Conservation (phyloP, 2,888 invertebrate genomes). For the Mesorhabditis sp. region DNA sequence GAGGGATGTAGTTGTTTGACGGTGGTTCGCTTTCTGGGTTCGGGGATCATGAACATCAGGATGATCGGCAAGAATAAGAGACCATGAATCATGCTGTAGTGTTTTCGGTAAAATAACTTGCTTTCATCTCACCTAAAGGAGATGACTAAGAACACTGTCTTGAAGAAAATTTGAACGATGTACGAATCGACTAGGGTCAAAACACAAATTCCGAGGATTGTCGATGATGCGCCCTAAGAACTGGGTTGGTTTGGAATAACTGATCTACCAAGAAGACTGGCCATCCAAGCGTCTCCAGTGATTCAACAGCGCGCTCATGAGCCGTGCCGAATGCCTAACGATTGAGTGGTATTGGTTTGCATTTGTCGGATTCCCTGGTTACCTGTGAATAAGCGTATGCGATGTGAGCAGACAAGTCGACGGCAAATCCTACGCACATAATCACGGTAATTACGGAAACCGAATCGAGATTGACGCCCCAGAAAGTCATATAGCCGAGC, state of each 20-base stretch:
- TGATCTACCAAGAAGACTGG: slow-evolving; percentile 70
- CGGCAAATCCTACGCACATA: slow-evolving; percentile 94
- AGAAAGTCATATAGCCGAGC: slow-evolving; percentile 55
- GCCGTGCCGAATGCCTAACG: slow-evolving; percentile 24
- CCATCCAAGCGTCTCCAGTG: slow-evolving; percentile 80
- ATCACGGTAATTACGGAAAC: slow-evolving; percentile 93
- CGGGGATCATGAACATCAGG: slow-evolving; percentile 37
- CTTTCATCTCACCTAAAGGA: slow-evolving; percentile 20
- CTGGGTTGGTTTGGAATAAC: background rate
- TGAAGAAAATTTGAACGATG: slow-evolving; percentile 55
- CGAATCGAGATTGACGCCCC: slow-evolving; percentile 69
- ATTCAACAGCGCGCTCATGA: slow-evolving; percentile 56
- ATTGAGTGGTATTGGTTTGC: background rate
- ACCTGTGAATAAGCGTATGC: slow-evolving; percentile 39
- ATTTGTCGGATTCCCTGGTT: background rate
- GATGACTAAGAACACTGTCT: slow-evolving; percentile 57
- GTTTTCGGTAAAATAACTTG: background rate
- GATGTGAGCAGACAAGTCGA: slow-evolving; percentile 60
- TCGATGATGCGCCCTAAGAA: slow-evolving; percentile 52
- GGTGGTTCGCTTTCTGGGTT: slow-evolving; percentile 8
- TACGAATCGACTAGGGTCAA: slow-evolving; percentile 49
- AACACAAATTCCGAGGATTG: slow-evolving; percentile 52
- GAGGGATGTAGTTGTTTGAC: background rate
- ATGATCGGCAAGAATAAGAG: slow-evolving; percentile 55
- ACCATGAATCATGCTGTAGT: slow-evolving; percentile 51